phyloP scores from a whole-genome alignment of 1,140 invertebrate species.

The Drosophila triauraria region DNA sequence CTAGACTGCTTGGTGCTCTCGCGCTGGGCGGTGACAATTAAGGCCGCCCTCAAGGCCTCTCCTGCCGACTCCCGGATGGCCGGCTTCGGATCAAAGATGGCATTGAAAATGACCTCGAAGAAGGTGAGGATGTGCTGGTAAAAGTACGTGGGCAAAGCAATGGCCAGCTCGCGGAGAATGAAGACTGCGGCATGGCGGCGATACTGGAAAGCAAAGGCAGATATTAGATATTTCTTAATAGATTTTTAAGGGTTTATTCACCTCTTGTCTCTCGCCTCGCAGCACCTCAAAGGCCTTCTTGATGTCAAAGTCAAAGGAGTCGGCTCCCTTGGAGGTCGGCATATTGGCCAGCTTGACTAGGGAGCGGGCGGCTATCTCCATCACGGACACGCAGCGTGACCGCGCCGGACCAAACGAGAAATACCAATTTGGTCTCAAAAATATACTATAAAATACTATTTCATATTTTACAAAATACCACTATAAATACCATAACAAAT shows the following conservation, averaged over 20 bases:
- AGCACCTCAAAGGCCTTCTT: slow-evolving; percentile 98
- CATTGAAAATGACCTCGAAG: slow-evolving; percentile 97
- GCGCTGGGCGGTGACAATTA: slow-evolving; percentile 97
- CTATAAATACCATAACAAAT: no score
- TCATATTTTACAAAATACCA: no score
- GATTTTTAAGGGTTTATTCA: slow-evolving; percentile 21
- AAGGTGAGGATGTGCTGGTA: slow-evolving; percentile 98
- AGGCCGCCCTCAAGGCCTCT: slow-evolving; percentile 95
- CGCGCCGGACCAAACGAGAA: no score
- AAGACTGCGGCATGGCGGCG: slow-evolving; percentile 96
- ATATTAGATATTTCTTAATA: background rate
- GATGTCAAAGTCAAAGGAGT: slow-evolving; percentile 98
- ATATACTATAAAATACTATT: no score
- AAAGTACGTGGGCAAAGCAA: slow-evolving; percentile 98
- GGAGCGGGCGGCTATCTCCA: slow-evolving; percentile 98
- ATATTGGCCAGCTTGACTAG: slow-evolving; percentile 95
- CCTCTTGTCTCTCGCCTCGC: slow-evolving; percentile 94
- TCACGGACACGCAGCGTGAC: slow-evolving; percentile 94
- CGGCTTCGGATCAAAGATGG: slow-evolving; percentile 96
- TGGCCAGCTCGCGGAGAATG: slow-evolving; percentile 96
- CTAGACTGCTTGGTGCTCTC: slow-evolving; percentile 96
- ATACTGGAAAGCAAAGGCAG: slow-evolving; percentile 83
- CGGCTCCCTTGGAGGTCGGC: slow-evolving; percentile 96
- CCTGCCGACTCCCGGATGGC: slow-evolving; percentile 96
- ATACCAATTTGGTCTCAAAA: no score